Evolutionary conservation across 1,140 invertebrate genomes (phyloP), one percentile per base, ranked within the genome.

Genomic region (Thaumetopoea pityocampa): DNA sequence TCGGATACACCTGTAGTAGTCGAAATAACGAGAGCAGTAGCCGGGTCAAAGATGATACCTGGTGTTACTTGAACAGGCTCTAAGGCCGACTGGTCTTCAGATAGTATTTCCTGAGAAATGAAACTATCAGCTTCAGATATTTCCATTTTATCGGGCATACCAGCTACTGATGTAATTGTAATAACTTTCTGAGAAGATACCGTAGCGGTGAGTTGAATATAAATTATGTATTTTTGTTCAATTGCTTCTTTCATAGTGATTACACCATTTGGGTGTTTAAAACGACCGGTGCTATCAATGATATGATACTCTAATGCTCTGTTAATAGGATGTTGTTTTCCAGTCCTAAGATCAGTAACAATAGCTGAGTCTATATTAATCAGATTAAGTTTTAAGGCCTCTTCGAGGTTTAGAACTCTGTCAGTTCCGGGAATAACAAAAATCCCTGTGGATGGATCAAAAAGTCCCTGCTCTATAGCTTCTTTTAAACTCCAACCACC

Each of bases 381-480:
- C 5, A 98, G 92, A 62, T 93, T 90, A 28, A 95, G 85, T 55
- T 92, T 90, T 16, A 98, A 85, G 57, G 96, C 96, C 78, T 97
- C 94, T 77, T 95, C 89, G 53, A 99, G 92, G 41, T 94, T 93
- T 2, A 97, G 89, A 15, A 94, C 80, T 59, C 93, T 88, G 70
- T 96, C 94, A 1, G 94, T 95, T 16, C 92, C 92, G 19, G 95
- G 94, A 57, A 98, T 94, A 32, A 92, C 91, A 65, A 98, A 96
- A 1, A 95, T 85, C 1, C 96, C 95, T 3, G 90, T 92, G 1
- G 89, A 86, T 0, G 94, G 89, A 83, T 98, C 92, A 52, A 96
- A 94, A 2, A 96, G 72, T 23, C 89, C 88, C 67, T 91, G 88
- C 16, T 91, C 85, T 32, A 96, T 94, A 5, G 93, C 93, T 64